Conservation (phyloP, 1,140 invertebrate genomes). For the Centruroides sculpturatus region DNA sequence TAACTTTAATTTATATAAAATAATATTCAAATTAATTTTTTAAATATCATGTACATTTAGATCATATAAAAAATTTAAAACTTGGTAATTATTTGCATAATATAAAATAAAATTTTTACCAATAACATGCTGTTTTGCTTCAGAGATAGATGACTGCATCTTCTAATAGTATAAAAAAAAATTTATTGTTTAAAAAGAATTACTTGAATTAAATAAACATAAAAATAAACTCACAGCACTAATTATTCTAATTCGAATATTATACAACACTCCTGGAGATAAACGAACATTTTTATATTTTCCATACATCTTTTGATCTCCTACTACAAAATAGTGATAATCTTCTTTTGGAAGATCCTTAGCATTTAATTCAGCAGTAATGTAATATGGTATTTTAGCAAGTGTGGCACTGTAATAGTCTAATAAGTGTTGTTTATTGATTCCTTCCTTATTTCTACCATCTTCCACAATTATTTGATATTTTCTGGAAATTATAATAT, state of each 20-base stretch:
- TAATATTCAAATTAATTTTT: no score
- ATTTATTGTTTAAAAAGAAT: no score
- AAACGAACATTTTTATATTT: conserved; percentile 12
- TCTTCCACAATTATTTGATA: conserved; percentile 16
- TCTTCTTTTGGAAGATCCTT: conserved; percentile 2
- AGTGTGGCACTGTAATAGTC: conserved; percentile 5
- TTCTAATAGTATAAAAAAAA: no score
- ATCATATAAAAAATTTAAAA: no score
- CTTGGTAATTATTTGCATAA: no score
- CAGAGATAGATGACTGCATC: no score
- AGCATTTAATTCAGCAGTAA: conserved; percentile 11
- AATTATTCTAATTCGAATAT: conserved; percentile 12
- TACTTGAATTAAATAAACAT: no score
- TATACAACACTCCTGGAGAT: conserved; percentile 8
- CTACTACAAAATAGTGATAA: conserved; percentile 9
- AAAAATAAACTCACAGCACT: no score
- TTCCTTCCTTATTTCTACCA: background rate
- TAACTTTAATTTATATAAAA: no score
- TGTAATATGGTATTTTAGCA: conserved; percentile 8
- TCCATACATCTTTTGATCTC: conserved; percentile 6
- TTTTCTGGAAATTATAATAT: background rate
- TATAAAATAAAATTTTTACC: no score
- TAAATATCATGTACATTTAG: no score
- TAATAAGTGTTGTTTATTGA: conserved; percentile 3
- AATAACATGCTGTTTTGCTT: no score